phyloP scores from a whole-genome alignment of 2,113 vertebrate genomes.

The Ophiodon elongatus region DNA sequence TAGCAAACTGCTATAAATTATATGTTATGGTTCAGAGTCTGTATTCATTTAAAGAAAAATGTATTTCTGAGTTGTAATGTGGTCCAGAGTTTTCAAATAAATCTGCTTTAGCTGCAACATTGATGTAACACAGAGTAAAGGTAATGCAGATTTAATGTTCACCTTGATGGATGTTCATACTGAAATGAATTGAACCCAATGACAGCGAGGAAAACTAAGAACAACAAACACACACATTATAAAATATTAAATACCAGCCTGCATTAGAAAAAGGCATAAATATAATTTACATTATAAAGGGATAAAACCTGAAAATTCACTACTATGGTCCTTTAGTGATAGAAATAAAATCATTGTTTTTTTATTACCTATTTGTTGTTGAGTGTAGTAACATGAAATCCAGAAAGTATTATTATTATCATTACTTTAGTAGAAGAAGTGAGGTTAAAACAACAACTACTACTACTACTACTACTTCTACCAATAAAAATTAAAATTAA shows the following conservation, averaged over 20 bases:
- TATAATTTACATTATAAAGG: background rate
- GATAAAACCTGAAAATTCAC: background rate
- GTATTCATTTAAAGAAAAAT: background rate
- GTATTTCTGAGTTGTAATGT: background rate
- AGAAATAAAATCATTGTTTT: background rate
- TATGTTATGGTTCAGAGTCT: background rate
- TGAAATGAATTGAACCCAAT: background rate
- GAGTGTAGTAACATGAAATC: background rate
- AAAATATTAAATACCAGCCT: background rate
- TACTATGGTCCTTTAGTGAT: background rate
- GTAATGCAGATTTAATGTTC: background rate
- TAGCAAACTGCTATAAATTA: background rate
- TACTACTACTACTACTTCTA: background rate
- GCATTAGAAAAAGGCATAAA: background rate
- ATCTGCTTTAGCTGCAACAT: background rate
- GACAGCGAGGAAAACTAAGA: background rate
- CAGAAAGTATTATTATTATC: background rate
- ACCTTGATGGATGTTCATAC: background rate
- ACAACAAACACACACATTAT: background rate
- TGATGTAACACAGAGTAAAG: background rate
- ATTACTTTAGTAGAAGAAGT: background rate
- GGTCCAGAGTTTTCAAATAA: background rate
- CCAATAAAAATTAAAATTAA: too few relatives aligned
- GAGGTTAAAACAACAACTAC: background rate
- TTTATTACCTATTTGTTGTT: background rate